Evolutionary conservation across 2,113 vertebrate genomes (phyloP).

Genomic region (Crocuta crocuta): DNA sequence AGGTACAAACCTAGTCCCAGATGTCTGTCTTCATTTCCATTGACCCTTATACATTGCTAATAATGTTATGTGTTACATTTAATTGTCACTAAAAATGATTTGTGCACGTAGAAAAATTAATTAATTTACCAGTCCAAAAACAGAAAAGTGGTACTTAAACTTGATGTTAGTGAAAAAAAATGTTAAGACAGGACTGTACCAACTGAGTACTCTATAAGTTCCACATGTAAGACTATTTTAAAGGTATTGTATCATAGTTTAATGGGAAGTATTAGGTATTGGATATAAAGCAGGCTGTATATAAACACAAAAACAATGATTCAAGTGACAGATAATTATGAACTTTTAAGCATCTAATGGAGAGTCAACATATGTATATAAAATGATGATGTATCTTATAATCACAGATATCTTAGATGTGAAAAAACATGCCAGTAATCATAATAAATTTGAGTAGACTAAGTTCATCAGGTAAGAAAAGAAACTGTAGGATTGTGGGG

Average conservation of each 20-base stretch:
- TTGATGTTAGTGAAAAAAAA: background rate
- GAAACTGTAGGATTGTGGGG: background rate
- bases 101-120: background rate
- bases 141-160: background rate
- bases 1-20: background rate
- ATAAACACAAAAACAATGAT: background rate
- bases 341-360: background rate
- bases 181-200: background rate
- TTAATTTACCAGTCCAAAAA: background rate
- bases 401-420: background rate
- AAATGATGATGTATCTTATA: background rate
- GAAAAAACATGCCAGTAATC: background rate
- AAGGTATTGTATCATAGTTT: background rate
- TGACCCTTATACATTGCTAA: background rate
- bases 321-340: background rate
- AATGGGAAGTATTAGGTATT: background rate
- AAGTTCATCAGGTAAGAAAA: constrained; percentile 35
- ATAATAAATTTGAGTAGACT: background rate
- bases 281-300: background rate
- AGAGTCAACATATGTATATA: background rate
- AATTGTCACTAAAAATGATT: background rate
- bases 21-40: background rate
- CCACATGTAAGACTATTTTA: background rate
- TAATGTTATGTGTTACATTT: background rate
- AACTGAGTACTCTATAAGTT: background rate